These are phyloP conservation scores for Vidua macroura DNA, from an alignment of 2,113 vertebrate genomes.

Conservation along the genomic window DNA sequence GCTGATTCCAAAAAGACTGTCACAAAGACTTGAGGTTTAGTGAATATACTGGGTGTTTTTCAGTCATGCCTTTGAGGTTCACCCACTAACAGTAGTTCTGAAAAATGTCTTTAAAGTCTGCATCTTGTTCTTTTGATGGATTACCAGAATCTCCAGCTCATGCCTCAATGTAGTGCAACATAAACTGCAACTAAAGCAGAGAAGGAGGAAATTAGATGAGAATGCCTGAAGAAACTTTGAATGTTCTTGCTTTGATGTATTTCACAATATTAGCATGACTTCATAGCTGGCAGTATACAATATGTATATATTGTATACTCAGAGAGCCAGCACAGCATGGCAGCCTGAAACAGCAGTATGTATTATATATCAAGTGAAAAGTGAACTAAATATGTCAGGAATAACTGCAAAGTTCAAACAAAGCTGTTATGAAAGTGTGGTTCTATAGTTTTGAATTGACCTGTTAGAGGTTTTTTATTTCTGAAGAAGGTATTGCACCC, in stretches of 20 bases:
- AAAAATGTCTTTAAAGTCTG: slow-evolving; percentile 39
- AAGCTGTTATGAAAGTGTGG: neutral
- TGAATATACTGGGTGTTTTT: neutral
- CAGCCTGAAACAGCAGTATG: slow-evolving; percentile 39
- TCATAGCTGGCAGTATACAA: slow-evolving; percentile 43
- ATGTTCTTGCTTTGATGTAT: slow-evolving; percentile 44
- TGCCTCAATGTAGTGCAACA: slow-evolving; percentile 4
- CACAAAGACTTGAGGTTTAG: slow-evolving; percentile 45
- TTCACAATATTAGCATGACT: slow-evolving; percentile 36
- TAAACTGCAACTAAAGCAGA: slow-evolving; percentile 5
- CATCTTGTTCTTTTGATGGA: slow-evolving; percentile 29
- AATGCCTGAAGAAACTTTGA: slow-evolving; percentile 26
- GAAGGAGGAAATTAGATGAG: slow-evolving; percentile 29
- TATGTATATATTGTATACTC: neutral
- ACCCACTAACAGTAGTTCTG: slow-evolving; percentile 2
- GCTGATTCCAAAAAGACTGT: neutral
- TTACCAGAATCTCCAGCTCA: neutral
- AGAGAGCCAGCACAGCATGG: neutral
- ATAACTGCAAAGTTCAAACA: slow-evolving; percentile 30
- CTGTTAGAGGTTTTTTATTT: neutral
- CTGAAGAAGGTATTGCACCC: neutral
- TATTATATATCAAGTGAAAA: slow-evolving; percentile 35
- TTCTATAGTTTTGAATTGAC: neutral
- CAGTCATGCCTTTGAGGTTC: slow-evolving; percentile 42
- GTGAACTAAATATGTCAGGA: slow-evolving; percentile 32